phyloP scores from a whole-genome alignment of 2,888 invertebrate species.

The Diplolepis rosae region DNA sequence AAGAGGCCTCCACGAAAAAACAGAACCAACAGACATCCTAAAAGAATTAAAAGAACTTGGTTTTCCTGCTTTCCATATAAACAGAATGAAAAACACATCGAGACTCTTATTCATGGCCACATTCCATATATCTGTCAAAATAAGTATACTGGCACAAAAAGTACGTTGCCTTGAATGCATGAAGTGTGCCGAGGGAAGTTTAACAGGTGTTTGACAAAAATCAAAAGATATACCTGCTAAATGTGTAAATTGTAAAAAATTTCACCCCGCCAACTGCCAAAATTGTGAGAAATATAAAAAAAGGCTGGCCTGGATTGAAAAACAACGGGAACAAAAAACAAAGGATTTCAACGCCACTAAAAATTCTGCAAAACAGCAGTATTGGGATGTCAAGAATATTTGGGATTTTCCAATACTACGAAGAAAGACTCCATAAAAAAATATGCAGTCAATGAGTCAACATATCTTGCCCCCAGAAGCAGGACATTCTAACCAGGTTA shows the following conservation, averaged over 20 bases:
- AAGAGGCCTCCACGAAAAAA: constrained; percentile 41
- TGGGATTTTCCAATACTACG: neutral
- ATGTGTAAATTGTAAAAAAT: constrained; percentile 53
- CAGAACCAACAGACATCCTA: constrained; percentile 35
- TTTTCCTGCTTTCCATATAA: constrained; percentile 31
- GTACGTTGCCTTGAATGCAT: constrained; percentile 43
- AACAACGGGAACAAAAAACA: neutral
- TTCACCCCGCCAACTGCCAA: constrained; percentile 51
- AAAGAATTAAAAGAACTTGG: constrained; percentile 33
- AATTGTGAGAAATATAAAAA: constrained; percentile 45
- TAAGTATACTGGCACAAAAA: constrained; percentile 42
- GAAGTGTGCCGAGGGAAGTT: constrained; percentile 53
- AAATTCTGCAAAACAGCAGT: neutral
- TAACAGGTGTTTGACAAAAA: constrained; percentile 52
- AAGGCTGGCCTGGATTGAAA: constrained; percentile 32
- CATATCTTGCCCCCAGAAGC: too few species aligned
- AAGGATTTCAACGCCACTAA: neutral
- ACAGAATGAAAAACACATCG: constrained; percentile 48
- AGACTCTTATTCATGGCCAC: constrained; percentile 46
- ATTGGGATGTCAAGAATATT: neutral
- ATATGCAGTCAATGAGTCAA: neutral
- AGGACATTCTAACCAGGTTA: too few species aligned
- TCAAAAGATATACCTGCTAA: constrained; percentile 44
- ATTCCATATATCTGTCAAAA: constrained; percentile 32
- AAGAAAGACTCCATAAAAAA: neutral